Percentiles rank a stretch among this genome's conserved stretches.
Conservation (phyloP, 2,797 vertebrate species). For the Poeciliopsis paucimaculata region DNA sequence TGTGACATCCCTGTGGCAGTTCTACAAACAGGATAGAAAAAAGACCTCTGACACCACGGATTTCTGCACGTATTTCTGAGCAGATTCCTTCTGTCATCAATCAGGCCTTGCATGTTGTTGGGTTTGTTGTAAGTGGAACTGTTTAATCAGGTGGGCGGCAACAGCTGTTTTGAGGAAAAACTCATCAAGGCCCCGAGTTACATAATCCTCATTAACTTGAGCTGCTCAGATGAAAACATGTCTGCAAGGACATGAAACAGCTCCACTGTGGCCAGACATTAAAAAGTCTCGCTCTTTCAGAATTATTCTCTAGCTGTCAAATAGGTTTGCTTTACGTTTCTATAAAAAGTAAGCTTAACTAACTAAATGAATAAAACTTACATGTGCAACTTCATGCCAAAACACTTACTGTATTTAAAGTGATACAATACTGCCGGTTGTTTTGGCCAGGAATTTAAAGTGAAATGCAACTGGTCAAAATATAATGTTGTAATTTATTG, state of each 20-base stretch:
- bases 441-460: too few relatives aligned
- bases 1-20: neutral
- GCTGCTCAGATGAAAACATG: conserved; percentile 42
- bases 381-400: neutral
- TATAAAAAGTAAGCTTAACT: neutral
- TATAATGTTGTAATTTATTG: too few relatives aligned
- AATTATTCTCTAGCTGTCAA: neutral
- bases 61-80: conserved; percentile 32
- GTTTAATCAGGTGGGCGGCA: conserved; percentile 77
- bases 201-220: conserved; percentile 79
- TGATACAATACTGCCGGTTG: too few relatives aligned
- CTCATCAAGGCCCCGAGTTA: conserved; percentile 77
- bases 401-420: neutral
- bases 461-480: too few relatives aligned
- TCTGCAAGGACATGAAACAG: neutral
- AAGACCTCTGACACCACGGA: conserved; percentile 15
- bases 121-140: conserved; percentile 65
- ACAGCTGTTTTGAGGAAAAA: conserved; percentile 82
- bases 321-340: neutral
- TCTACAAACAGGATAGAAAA: conserved; percentile 17
- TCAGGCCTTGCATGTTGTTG: conserved; percentile 23
- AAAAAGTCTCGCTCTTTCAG: neutral
- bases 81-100: conserved; percentile 44
- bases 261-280: neutral
- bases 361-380: neutral